Evolutionary conservation across 2,888 invertebrate species (phyloP).

Genomic region (Nasonia oneida): DNA sequence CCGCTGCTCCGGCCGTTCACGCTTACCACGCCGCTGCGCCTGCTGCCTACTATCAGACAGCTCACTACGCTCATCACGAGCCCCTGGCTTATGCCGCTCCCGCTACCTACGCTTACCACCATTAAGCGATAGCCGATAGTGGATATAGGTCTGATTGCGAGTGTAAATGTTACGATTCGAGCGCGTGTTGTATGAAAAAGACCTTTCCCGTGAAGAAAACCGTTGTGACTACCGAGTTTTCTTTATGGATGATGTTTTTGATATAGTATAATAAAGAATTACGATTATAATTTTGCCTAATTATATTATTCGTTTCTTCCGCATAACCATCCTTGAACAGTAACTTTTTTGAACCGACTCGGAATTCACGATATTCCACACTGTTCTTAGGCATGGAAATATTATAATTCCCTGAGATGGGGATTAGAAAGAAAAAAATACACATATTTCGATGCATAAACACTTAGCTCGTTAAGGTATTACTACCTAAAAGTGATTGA

Average conservation of each 20-base stretch:
- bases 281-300: not conserved
- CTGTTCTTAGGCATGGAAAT: too few relatives aligned
- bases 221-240: not conserved
- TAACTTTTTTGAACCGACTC: too few relatives aligned
- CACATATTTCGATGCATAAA: too few relatives aligned
- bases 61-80: constrained; percentile 20
- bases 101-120: not conserved
- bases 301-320: not conserved
- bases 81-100: not conserved
- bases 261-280: not conserved
- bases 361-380: too few relatives aligned
- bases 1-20: not conserved
- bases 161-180: not conserved
- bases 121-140: not conserved
- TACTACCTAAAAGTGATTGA: too few relatives aligned
- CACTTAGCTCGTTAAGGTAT: too few relatives aligned
- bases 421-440: too few relatives aligned
- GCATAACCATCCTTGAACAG: not conserved
- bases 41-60: not conserved
- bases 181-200: not conserved
- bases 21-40: not conserved
- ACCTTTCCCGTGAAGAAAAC: not conserved
- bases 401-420: too few relatives aligned
- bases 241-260: not conserved
- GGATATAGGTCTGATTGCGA: not conserved